phyloP scores from a whole-genome alignment of 2,797 vertebrate species.

The Antrozous pallidus region DNA sequence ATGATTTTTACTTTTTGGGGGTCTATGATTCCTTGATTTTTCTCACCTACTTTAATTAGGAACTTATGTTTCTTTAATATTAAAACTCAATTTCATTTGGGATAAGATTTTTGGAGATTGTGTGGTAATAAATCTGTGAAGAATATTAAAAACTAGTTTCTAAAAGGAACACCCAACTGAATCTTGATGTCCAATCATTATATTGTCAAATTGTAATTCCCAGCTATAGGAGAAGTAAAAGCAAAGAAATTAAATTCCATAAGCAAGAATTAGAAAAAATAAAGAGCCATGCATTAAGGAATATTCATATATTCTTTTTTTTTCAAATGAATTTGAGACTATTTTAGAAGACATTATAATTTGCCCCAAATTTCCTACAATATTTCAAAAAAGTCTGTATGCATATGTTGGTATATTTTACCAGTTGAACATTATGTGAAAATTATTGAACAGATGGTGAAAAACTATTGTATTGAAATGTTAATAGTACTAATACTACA shows the following conservation, averaged over 20 bases:
- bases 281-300: background rate
- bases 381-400: background rate
- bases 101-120: background rate
- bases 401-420: background rate
- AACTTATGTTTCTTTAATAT: background rate
- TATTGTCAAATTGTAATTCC: background rate
- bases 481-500: background rate
- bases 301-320: background rate
- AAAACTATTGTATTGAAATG: background rate
- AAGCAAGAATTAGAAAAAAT: background rate
- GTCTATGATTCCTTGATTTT: background rate
- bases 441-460: background rate
- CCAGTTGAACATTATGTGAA: background rate
- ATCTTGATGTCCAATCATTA: background rate
- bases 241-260: background rate
- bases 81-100: background rate
- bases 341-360: background rate
- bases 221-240: background rate
- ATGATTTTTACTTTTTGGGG: background rate
- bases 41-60: constrained; percentile 9
- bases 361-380: background rate
- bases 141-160: background rate
- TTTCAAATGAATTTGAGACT: background rate
- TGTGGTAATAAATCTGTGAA: background rate
- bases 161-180: background rate